phyloP scores from a whole-genome alignment of 2,888 invertebrate genomes.

The Byasa hedistus region DNA sequence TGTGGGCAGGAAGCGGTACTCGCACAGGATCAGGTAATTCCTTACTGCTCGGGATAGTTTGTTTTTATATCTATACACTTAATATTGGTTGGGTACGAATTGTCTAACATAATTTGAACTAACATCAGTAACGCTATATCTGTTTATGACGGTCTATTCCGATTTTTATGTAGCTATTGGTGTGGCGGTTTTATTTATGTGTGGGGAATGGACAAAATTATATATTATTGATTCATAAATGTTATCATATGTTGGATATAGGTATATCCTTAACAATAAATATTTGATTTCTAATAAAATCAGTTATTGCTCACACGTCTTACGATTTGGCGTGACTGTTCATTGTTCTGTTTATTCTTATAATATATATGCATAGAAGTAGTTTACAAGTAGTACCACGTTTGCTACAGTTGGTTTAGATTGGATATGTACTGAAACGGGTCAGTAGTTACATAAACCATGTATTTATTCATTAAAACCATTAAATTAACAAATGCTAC shows the following conservation, averaged over 20 bases:
- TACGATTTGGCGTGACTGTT: slow-evolving; percentile 71
- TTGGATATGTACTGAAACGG: slow-evolving; percentile 9
- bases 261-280: slow-evolving; percentile 16
- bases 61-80: slow-evolving; percentile 52
- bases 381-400: slow-evolving; percentile 17
- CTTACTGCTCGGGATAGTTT: slow-evolving; percentile 73
- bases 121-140: slow-evolving; percentile 54
- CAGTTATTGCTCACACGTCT: slow-evolving; percentile 68
- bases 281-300: slow-evolving; percentile 19
- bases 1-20: slow-evolving; percentile 79
- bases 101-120: slow-evolving; percentile 48
- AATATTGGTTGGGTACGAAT: slow-evolving; percentile 31
- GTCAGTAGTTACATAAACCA: slow-evolving; percentile 1
- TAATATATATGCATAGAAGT: slow-evolving; percentile 17
- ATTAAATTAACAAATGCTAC: slow-evolving; percentile 44
- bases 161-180: slow-evolving; percentile 48
- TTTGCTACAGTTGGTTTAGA: slow-evolving; percentile 6
- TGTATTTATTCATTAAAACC: slow-evolving; percentile 11
- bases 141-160: slow-evolving; percentile 49
- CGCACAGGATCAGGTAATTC: slow-evolving; percentile 77
- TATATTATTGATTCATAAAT: slow-evolving; percentile 19
- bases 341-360: slow-evolving; percentile 29
- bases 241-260: not conserved
- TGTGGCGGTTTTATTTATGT: slow-evolving; percentile 53
- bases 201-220: slow-evolving; percentile 37